Percentiles rank a stretch among this genome's conserved stretches.
These are phyloP conservation scores for Sebastes melanostomus DNA, from an alignment of 2,797 vertebrate species.

Conservation along the genomic window DNA sequence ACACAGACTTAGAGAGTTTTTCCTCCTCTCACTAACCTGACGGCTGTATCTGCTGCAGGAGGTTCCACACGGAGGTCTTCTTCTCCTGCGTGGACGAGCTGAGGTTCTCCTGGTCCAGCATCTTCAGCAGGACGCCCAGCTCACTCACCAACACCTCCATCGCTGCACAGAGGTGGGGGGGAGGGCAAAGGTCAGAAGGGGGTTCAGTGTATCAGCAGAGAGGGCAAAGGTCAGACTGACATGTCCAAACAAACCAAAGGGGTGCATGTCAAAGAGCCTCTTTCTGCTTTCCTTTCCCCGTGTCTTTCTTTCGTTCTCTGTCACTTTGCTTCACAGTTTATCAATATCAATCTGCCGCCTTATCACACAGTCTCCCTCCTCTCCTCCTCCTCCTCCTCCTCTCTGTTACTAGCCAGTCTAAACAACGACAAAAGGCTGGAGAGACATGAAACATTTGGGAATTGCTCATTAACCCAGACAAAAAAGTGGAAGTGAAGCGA, in stretches of 20 bases:
- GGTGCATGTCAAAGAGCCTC: slow-evolving; percentile 6
- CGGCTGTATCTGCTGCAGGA: slow-evolving; percentile 92
- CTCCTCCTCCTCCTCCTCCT: not conserved
- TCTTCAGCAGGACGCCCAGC: slow-evolving; percentile 90
- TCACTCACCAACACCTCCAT: slow-evolving; percentile 95
- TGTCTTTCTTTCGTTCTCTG: slow-evolving; percentile 44
- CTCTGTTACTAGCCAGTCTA: slow-evolving; percentile 52
- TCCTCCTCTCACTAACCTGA: slow-evolving; percentile 72
- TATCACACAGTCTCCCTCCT: slow-evolving; percentile 15
- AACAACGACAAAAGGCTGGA: slow-evolving; percentile 39
- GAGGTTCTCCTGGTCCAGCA: slow-evolving; percentile 95
- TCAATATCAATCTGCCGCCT: slow-evolving; percentile 23
- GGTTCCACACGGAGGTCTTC: slow-evolving; percentile 90
- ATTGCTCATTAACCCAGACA: slow-evolving; percentile 42
- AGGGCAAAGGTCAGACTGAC: slow-evolving; percentile 56
- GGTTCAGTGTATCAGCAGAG: not conserved
- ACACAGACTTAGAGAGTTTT: not conserved
- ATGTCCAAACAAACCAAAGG: slow-evolving; percentile 66
- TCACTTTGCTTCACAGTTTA: slow-evolving; percentile 47
- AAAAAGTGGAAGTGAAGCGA: not conserved
- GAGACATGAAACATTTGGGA: slow-evolving; percentile 38
- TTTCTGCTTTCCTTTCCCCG: slow-evolving; percentile 18
- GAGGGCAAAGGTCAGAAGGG: slow-evolving; percentile 53
- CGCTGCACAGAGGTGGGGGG: slow-evolving; percentile 72
- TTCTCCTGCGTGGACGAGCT: slow-evolving; percentile 92